Base-by-base conservation (phyloP, 2,797 vertebrate genomes). In the Sebastes nivosus region DNA sequence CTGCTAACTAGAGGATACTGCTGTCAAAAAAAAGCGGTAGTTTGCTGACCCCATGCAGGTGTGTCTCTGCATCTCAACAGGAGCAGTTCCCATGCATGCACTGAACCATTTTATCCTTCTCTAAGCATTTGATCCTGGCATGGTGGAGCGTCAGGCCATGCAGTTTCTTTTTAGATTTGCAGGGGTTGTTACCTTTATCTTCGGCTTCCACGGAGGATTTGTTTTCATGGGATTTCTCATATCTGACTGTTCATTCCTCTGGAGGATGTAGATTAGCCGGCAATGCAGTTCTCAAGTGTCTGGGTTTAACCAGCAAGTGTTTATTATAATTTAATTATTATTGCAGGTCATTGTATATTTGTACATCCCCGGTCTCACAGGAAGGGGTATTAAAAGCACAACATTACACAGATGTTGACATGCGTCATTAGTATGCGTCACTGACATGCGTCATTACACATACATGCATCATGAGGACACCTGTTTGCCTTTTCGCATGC, bases 221-320 rank as follows among this genome's bases (percentile, higher is more conserved):
- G 66, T 82, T 89, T 87, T 84, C 60, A 85, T 46, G 34, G 67
- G 75, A 77, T 89, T 85, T 76, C 79, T 85, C 24, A 8, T 73
- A 72, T 79, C 59, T 68, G 52, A 71, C 22, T 34, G 72, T 70
- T 79, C 20, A 52, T 75, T 72, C 72, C 77, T 79, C 67, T 70
- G 69, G 60, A 86, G 55, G 76, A 74, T 76, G 75, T 12, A 71
- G 81, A 82, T 85, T 73, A 81, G 73, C 73, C 72, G 69, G 61
- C 59, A 67, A 59, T 64, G 59, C 32, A 66, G 24, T 34, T 76
- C 60, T 77, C 3, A 75, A 68, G 79, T 36, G 8, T 80, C 46
- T 75, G 2, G 27, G 29, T 54, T 87, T 46, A 59, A 20, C 55
- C 68, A 32, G 42, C 36, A 27, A 61, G 46, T n/a, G 54, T 55